Conservation (phyloP, 2,113 vertebrate genomes). For the Athene cunicularia region DNA sequence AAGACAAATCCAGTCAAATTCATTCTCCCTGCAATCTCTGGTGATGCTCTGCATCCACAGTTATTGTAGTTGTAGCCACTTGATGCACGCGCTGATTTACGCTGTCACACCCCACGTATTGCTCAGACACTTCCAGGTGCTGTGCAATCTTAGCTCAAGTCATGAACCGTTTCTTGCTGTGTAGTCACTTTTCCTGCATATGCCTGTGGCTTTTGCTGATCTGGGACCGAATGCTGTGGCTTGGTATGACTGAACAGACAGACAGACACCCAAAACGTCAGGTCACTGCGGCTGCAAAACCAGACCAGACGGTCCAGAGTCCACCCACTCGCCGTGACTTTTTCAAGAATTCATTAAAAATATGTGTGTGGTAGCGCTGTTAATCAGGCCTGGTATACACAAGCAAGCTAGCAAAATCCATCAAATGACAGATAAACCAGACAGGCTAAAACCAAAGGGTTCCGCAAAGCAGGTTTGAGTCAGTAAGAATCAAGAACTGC, state of each 20-base stretch:
- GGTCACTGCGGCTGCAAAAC: not conserved
- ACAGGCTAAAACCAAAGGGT: not conserved
- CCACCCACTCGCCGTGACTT: not conserved
- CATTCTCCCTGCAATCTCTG: not conserved
- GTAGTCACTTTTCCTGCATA: not conserved
- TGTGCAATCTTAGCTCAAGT: not conserved
- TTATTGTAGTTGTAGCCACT: not conserved
- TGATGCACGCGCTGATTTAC: not conserved
- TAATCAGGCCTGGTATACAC: not conserved
- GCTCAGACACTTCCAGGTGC: not conserved
- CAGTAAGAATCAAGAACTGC: not conserved
- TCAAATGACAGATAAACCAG: conserved; percentile 13
- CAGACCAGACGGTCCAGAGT: not conserved
- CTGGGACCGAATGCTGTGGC: not conserved
- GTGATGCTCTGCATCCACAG: not conserved
- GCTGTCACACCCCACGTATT: not conserved
- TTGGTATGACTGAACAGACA: not conserved
- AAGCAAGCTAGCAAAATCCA: not conserved
- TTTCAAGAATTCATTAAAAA: not conserved
- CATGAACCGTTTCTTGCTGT: not conserved
- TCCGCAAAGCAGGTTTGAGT: not conserved
- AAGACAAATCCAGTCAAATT: not conserved
- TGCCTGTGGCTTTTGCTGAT: not conserved
- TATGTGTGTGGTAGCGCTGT: not conserved
- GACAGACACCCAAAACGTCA: not conserved